Percentiles rank a stretch among this genome's conserved stretches.
These are phyloP conservation scores for Ophiodon elongatus DNA, from an alignment of 2,113 vertebrate species.

Conservation along the genomic window DNA sequence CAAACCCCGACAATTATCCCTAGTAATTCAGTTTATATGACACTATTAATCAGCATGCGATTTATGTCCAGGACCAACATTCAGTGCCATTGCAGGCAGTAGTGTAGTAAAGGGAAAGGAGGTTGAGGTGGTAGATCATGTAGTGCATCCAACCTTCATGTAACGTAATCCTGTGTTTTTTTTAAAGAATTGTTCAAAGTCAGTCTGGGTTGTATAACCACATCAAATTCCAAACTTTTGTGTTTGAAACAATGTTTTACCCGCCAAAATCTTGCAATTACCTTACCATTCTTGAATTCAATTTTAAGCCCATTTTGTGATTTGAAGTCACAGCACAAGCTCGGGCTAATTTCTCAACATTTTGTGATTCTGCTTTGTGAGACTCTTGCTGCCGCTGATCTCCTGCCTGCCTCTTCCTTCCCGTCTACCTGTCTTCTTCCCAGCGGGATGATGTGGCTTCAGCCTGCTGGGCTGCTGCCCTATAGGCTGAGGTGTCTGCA, in stretches of 20 bases:
- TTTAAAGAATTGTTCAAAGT: not conserved
- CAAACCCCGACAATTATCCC: no score
- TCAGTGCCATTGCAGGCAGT: not conserved
- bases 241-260: not conserved
- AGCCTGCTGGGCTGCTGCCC: not conserved
- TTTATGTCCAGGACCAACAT: not conserved
- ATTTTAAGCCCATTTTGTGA: not conserved
- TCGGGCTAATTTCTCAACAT: not conserved
- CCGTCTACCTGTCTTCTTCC: not conserved
- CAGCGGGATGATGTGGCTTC: not conserved
- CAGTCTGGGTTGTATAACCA: not conserved
- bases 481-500: not conserved
- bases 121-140: not conserved
- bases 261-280: not conserved
- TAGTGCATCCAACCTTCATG: not conserved
- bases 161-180: not conserved
- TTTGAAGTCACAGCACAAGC: not conserved
- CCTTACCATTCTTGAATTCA: not conserved
- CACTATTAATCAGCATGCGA: not conserved
- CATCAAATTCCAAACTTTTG: not conserved
- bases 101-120: not conserved
- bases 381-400: conserved; percentile 1
- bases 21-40: no score
- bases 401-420: conserved; percentile 13
- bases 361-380: conserved; percentile 9